Conservation (phyloP, 2,888 invertebrate species). For the Tethea ocularis region DNA sequence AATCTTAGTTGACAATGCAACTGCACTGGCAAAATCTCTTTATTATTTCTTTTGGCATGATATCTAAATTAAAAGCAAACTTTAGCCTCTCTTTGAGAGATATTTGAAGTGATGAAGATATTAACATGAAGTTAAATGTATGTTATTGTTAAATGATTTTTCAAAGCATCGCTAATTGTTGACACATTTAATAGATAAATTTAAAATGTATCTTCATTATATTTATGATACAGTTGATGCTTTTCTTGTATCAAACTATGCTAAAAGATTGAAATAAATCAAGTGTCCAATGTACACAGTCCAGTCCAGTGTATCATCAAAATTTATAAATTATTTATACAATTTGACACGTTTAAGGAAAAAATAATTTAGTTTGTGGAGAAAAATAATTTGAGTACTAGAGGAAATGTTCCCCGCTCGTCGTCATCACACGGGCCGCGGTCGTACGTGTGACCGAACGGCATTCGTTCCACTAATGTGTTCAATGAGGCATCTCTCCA, state of each 20-base stretch:
- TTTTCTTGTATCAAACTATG: too few species aligned
- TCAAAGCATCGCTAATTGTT: background rate
- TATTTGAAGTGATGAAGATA: background rate
- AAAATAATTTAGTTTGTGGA: too few species aligned
- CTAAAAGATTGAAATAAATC: too few species aligned
- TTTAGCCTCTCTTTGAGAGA: background rate
- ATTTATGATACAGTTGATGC: too few species aligned
- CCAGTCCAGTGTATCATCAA: too few species aligned
- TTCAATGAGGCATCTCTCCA: conserved; percentile 33
- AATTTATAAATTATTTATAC: too few species aligned
- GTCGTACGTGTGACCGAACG: conserved; percentile 13
- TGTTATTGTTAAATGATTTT: background rate
- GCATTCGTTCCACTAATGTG: conserved; percentile 39
- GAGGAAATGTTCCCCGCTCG: background rate
- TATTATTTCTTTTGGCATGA: conserved; percentile 2
- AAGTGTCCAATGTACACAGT: too few species aligned
- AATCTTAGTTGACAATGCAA: conserved; percentile 3
- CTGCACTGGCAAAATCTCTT: conserved; percentile 1
- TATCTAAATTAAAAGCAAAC: background rate
- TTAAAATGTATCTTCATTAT: too few species aligned
- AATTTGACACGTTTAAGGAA: too few species aligned
- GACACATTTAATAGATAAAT: background rate
- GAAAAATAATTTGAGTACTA: background rate
- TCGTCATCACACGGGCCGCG: background rate
- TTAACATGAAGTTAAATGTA: too few species aligned